Evolutionary conservation across 1,140 invertebrate genomes (phyloP).

Genomic region (Cataglyphis hispanica): DNA sequence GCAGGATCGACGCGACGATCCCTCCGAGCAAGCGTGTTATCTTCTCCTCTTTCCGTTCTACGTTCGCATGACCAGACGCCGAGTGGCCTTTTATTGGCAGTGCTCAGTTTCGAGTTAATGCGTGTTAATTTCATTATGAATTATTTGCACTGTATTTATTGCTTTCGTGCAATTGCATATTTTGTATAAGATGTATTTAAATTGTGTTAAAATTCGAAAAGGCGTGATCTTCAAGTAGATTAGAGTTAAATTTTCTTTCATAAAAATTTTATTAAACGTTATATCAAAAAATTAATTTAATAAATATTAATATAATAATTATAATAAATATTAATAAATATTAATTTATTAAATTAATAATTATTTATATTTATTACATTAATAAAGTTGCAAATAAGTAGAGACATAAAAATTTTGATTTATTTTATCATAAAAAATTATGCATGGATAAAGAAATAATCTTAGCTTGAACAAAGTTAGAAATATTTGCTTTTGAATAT

Average conservation of each 20-base stretch:
- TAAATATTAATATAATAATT: no score
- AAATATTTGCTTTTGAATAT: no score
- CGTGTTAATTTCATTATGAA: slow-evolving; percentile 41
- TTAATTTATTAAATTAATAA: no score
- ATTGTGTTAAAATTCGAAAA: neutral
- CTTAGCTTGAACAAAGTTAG: no score
- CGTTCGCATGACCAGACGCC: slow-evolving; percentile 27
- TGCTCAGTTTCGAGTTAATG: slow-evolving; percentile 40
- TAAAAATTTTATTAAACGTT: neutral
- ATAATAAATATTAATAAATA: no score
- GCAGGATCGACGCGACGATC: slow-evolving; percentile 79
- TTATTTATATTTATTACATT: no score
- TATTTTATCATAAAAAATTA: no score
- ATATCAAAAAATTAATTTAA: neutral
- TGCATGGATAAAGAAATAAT: neutral
- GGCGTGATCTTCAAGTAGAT: no score
- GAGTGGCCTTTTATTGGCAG: slow-evolving; percentile 46
- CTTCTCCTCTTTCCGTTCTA: slow-evolving; percentile 54
- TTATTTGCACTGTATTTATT: neutral
- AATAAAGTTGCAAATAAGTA: neutral
- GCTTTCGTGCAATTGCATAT: neutral
- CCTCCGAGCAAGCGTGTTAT: slow-evolving; percentile 69
- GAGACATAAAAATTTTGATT: neutral
- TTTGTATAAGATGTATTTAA: neutral
- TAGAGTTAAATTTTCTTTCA: neutral